Evolutionary conservation across 2,888 invertebrate species (phyloP), one percentile per base, ranked within the genome.

Genomic region (Sminthurinus aureus): DNA sequence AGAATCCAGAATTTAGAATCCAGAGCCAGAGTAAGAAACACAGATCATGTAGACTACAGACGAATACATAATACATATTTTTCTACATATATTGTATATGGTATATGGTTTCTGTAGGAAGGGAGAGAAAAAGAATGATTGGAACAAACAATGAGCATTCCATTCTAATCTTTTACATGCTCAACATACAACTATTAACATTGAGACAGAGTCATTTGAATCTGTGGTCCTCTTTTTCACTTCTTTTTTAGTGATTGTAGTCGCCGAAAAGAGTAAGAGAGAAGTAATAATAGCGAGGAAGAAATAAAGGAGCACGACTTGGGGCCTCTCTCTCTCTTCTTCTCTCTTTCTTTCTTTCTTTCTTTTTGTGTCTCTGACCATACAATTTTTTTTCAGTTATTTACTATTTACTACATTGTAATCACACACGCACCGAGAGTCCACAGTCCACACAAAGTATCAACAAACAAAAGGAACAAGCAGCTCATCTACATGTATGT

Each of bases 111-210:
- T 6, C 6, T 38, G 4, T 6, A 71, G 71, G 13, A 24, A 71
- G 51, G n/a, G 11, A 52, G 75, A 51, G 75, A 75, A n/a, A 2
- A 3, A n/a, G 6, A 38, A 51, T 12, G 75, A 75, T 50, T 50
- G 52, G 50, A 22, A 58, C 58, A 76, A 80, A 80, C 80, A 80
- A 80, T 71, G 71, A 71, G 69, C 80, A 80, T 80, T 80, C 80
- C 80, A 51, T 69, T 69, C 20, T 80, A 80, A 80, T 80, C 80
- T 80, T 71, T 80, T 52, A 69, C 80, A 52, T 69, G 71, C 38
- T 52, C 38, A 66, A 79, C 66, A 26, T 13, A 52, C 79, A 71
- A 71, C 80, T 76, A 76, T 76, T 76, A 76, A 76, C 76, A 11
- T 52, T 76, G 52, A 50, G 58, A 76, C 76, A 76, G 52, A 76